Conservation (phyloP, 53 echinoderm and acorn worm genomes). For the Astropecten irregularis region DNA sequence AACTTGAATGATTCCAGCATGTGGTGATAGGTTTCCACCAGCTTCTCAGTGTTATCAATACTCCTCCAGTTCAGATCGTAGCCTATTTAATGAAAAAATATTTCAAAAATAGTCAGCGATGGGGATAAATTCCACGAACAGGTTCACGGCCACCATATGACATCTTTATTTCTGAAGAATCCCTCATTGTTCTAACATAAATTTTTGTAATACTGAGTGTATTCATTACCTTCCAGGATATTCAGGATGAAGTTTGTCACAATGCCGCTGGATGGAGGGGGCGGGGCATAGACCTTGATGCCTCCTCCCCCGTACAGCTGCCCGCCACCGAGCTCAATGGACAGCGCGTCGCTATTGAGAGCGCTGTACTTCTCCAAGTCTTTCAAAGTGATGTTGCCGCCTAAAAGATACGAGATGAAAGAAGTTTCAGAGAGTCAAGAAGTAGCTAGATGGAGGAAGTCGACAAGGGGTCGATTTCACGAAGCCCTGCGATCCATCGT, state of each 20-base stretch:
- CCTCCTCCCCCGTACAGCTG: not conserved
- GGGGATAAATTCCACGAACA: too few relatives aligned
- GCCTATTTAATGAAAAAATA: conserved; percentile 36
- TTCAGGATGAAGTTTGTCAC: conserved; percentile 51
- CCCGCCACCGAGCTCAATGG: conserved; percentile 23
- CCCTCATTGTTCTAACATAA: too few relatives aligned
- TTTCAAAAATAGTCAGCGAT: too few relatives aligned
- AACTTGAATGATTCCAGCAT: conserved; percentile 73
- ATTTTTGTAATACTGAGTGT: too few relatives aligned
- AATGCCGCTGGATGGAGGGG: conserved; percentile 57
- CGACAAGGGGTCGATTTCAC: too few relatives aligned
- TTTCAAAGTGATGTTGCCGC: conserved; percentile 38
- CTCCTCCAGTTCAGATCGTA: conserved; percentile 61
- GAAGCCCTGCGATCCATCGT: too few relatives aligned
- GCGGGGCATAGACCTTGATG: conserved; percentile 45
- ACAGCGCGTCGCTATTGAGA: not conserved
- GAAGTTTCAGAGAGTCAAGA: too few relatives aligned
- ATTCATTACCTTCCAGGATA: conserved; percentile 61
- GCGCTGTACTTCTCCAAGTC: conserved; percentile 31
- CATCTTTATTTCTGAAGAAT: too few relatives aligned
- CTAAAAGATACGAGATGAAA: not conserved
- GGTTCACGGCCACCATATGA: too few relatives aligned
- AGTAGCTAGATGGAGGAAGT: too few relatives aligned
- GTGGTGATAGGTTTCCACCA: conserved; percentile 64
- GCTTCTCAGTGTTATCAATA: not conserved